Conservation (phyloP, 2,113 vertebrate genomes). For the Heptranchias perlo region DNA sequence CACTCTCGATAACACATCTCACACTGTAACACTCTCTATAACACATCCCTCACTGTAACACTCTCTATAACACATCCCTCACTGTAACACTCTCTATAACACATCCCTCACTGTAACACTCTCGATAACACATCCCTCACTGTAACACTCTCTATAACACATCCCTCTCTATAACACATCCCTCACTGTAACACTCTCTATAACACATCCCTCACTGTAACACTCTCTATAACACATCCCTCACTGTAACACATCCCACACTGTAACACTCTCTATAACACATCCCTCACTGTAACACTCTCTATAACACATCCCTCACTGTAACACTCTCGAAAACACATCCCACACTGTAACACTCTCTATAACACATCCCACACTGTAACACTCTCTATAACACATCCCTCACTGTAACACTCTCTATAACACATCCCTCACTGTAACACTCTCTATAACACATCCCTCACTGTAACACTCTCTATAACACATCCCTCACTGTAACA, state of each 20-base stretch:
- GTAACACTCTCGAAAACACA: neutral
- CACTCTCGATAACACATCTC: neutral
- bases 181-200: neutral
- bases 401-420: too few species aligned
- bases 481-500: neutral
- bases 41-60: neutral
- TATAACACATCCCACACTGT: neutral
- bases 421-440: too few species aligned
- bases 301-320: neutral
- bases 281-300: neutral
- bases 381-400: neutral
- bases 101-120: too few species aligned
- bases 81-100: too few species aligned
- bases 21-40: too few species aligned
- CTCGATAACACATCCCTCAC: neutral
- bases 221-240: neutral
- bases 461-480: neutral
- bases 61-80: too few species aligned
- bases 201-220: neutral
- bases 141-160: neutral
- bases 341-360: neutral
- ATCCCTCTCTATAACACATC: too few species aligned
- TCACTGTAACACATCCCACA: neutral
- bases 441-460: too few species aligned
- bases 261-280: neutral